Conservation (phyloP, 2,797 vertebrate genomes). For the Eidolon dupreanum region DNA sequence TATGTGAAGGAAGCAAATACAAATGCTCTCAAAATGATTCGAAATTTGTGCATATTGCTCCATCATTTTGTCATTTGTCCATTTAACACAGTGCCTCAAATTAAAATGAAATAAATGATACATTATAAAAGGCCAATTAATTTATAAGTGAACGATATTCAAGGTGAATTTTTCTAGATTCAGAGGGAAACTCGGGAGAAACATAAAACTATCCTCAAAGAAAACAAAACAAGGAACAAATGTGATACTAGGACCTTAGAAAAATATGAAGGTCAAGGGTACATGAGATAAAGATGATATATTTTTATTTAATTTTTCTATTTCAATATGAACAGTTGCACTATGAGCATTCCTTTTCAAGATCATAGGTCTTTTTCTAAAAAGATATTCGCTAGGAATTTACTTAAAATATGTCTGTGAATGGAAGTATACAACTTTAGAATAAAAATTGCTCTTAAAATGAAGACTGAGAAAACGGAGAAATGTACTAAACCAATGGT, state of each 20-base stretch:
- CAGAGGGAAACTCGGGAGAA: neutral
- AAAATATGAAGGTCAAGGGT: neutral
- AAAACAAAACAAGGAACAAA: conserved; percentile 27
- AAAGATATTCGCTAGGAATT: neutral
- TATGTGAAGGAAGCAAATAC: neutral
- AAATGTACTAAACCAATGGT: neutral
- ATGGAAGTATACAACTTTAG: neutral
- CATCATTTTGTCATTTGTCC: neutral
- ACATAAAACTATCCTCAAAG: conserved; percentile 20
- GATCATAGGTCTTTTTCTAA: neutral
- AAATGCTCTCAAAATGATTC: neutral
- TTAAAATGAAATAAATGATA: neutral
- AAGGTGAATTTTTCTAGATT: conserved; percentile 13
- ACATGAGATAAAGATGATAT: neutral
- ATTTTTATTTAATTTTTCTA: neutral
- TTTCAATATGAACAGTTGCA: neutral
- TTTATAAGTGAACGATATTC: conserved; percentile 19
- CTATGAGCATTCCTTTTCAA: neutral
- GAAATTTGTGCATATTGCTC: neutral
- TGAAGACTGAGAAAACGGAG: neutral
- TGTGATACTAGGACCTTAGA: neutral
- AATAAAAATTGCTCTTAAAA: neutral
- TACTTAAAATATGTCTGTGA: neutral
- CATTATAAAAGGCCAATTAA: neutral
- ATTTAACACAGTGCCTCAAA: neutral